phyloP scores from a whole-genome alignment of 2,888 invertebrate species.

The Galeopsomyia nigrocyanea region DNA sequence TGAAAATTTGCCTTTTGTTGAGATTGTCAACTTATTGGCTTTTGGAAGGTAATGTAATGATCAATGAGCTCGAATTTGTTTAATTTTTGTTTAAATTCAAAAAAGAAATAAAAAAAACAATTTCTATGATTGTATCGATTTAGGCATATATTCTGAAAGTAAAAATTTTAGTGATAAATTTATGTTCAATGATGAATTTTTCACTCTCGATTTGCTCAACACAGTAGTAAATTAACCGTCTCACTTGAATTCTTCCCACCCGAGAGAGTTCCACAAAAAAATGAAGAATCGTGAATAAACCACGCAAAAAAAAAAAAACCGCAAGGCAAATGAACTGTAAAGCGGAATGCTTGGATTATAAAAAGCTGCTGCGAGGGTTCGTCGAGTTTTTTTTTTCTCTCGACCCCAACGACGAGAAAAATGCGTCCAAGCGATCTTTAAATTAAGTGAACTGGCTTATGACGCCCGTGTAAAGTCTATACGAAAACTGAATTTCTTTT shows the following conservation, averaged over 20 bases:
- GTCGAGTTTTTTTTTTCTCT: conserved; percentile 28
- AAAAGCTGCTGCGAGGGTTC: conserved; percentile 47
- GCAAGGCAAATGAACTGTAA: conserved; percentile 62
- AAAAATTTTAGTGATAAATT: too few relatives aligned
- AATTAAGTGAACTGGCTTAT: conserved; percentile 66
- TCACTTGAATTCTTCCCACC: conserved; percentile 4
- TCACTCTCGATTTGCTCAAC: too few relatives aligned
- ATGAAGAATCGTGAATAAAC: conserved; percentile 15
- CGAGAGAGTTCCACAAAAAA: conserved; percentile 4
- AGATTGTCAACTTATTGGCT: not conserved
- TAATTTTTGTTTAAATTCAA: too few relatives aligned
- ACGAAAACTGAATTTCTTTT: conserved; percentile 55
- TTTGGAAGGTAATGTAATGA: too few relatives aligned
- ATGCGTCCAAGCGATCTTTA: conserved; percentile 59
- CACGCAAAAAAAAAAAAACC: conserved; percentile 50
- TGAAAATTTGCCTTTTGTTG: conserved; percentile 26
- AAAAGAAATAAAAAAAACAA: too few relatives aligned
- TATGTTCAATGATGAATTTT: too few relatives aligned
- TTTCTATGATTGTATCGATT: too few relatives aligned
- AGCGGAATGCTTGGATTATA: conserved; percentile 61
- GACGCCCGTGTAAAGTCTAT: conserved; percentile 64
- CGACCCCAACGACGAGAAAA: conserved; percentile 35
- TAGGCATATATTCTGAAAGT: too few relatives aligned
- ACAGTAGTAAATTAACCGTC: conserved; percentile 8
- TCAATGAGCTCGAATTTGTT: too few relatives aligned